Base-by-base conservation (phyloP, 2,888 invertebrate species). In the Machimus rusticus region DNA sequence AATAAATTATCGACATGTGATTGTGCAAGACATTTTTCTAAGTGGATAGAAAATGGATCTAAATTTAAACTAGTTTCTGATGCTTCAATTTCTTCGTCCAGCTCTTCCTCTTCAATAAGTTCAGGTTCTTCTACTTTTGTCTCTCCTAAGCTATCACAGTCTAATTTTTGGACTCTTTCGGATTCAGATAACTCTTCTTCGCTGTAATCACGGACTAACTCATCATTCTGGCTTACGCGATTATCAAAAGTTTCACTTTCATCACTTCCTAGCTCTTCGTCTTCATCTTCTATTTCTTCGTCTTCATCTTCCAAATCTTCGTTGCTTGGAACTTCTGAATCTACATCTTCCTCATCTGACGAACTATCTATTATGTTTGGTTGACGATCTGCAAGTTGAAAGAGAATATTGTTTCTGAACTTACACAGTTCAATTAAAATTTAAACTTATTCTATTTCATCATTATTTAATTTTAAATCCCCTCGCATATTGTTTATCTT, bases 41-140 rank as follows among this genome's bases (percentile, higher is more conserved):
- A 92, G 92, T 97, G 97, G 90, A 94, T 94, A 0, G 93, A 93
- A 91, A 97, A 97, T 1, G 96, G 95, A 92, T 97, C 90, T n/a
- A 86, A 81, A 74, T 88, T 79, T 34, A 89, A 86, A 34, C 74
- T 31, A 5, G 77, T 31, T 5, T 31, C 5, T 82, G 86, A 88
- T 8, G 79, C 86, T 76, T 89, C 85, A 37, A 87, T 87, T 23
- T 81, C 81, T 51, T 81, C 81, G 14, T 28, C 46, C 46, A 78
- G 9, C 37, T 78, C 46, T 46, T 46, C 78, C 46, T 43, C 39
- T 19, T 46, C 78, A 39, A 77, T 89, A 8, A 87, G 12, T 66
- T 66, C 86, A 77, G 39, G 57, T 46, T 89, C 89, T 74, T 88
- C 88, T 39, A 89, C 88, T 84, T 90, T 66, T 66, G 1, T 19